Evolutionary conservation across 2,797 vertebrate genomes (phyloP), one percentile per base, ranked within the genome.

Genomic region (Leptoclinus maculatus): DNA sequence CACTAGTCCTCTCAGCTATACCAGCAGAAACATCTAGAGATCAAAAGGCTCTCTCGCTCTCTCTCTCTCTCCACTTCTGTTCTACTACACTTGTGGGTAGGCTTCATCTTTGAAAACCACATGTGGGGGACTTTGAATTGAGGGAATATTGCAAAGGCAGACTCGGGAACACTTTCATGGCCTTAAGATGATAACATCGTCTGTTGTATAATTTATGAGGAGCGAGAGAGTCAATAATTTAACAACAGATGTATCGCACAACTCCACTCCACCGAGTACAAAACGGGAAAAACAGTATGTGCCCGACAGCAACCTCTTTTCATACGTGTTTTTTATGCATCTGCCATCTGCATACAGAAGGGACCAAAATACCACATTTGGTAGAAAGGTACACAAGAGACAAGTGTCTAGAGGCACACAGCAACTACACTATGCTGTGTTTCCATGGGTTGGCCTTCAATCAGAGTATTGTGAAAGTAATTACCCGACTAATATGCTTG

Each of bases 1-100:
- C 90, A 79, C 74, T 79, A 95, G 92, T 94, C 94, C 69, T 62
- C 85, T 90, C 91, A 91, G 90, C 88, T 83, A 71, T 69, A 78
- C 66, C 76, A 83, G 74, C 60, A 84, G 80, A 82, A 80, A 79
- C 86, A 90, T 84, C 65, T 9, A 34, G 21, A 62, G 70, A 84
- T 85, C 78, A 88, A 88, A 88, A 90, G 57, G 21, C 70, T 39
- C 49, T 11, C 45, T 49, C 49, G 25, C n/a, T 53, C 5, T 5
- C 41, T 43, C 65, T 60, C 65, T 54, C 49, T 23, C 49, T n/a
- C 45, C 36, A 51, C 60, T n/a, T 67, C 38, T 69, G 47, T 56
- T 69, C 27, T 16, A 56, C 57, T 1, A 25, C n/a, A 16, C 25
- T 29, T 1, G 8, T 16, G 19, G 29, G 41, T 0, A 12, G 49